Percentiles rank a stretch among this genome's conserved stretches.
These are phyloP conservation scores for Pangasius mekongensis DNA, from an alignment of 2,797 vertebrate genomes.

Conservation along the genomic window DNA sequence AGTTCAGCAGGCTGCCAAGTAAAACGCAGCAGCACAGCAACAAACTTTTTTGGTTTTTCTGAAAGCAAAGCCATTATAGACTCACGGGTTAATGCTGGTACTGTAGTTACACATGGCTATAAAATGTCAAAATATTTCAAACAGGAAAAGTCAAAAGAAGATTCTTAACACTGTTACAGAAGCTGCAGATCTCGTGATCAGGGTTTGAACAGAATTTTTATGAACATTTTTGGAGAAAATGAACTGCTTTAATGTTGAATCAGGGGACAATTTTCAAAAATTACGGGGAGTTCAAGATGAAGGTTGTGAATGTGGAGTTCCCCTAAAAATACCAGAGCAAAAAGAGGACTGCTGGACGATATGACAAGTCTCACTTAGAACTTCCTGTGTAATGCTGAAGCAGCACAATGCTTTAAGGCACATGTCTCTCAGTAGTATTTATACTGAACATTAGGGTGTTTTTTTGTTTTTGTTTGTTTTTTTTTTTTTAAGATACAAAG, in stretches of 20 bases:
- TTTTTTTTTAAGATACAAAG: no score
- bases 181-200: not conserved
- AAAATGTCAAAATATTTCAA: not conserved
- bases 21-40: not conserved
- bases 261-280: not conserved
- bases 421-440: no score
- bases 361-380: not conserved
- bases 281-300: not conserved
- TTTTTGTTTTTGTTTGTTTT: not conserved
- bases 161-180: not conserved
- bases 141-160: not conserved
- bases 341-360: not conserved
- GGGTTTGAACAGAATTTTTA: not conserved
- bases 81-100: no score
- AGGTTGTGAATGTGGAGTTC: not conserved
- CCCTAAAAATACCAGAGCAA: not conserved
- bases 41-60: no score
- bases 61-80: not conserved
- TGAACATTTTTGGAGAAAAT: not conserved
- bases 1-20: conserved; percentile 31
- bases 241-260: not conserved
- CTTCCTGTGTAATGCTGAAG: not conserved
- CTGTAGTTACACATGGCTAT: not conserved
- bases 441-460: not conserved
- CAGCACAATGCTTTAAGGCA: not conserved